Conservation (phyloP, 2,797 vertebrate species). For the Champsocephalus esox region DNA sequence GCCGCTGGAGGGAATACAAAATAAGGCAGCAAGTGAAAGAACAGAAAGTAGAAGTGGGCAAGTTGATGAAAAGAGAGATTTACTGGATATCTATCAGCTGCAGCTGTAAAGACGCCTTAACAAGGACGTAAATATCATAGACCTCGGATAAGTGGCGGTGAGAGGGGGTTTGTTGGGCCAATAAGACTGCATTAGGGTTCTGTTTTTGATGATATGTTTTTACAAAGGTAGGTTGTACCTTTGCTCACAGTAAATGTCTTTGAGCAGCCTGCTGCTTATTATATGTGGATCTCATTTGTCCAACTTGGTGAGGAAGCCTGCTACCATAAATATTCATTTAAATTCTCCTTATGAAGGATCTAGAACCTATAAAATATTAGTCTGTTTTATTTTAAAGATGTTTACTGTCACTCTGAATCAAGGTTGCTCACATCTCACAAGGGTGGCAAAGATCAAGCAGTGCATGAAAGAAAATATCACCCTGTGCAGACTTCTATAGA, state of each 20-base stretch:
- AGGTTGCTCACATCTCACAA: slow-evolving; percentile 1
- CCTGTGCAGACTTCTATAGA: slow-evolving; percentile 4
- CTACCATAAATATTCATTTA: slow-evolving; percentile 16
- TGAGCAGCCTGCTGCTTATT: slow-evolving; percentile 1
- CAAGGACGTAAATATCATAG: slow-evolving; percentile 44
- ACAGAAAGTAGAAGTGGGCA: not conserved
- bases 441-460: slow-evolving; percentile 21
- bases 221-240: slow-evolving; percentile 36
- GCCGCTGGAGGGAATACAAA: slow-evolving; percentile 32
- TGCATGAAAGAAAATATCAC: slow-evolving; percentile 8
- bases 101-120: slow-evolving; percentile 19
- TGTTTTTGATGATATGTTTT: slow-evolving; percentile 41
- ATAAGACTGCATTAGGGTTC: slow-evolving; percentile 13
- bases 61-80: slow-evolving; percentile 10
- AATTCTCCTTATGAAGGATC: slow-evolving; percentile 9
- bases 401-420: slow-evolving; percentile 8
- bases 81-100: slow-evolving; percentile 14
- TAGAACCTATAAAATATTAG: not conserved
- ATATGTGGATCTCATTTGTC: slow-evolving; percentile 21
- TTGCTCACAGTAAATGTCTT: slow-evolving; percentile 38
- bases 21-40: not conserved
- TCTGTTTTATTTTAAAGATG: not conserved
- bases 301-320: slow-evolving; percentile 18
- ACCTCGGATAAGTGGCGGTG: slow-evolving; percentile 28
- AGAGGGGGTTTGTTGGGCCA: slow-evolving; percentile 31